Evolutionary conservation across 1,140 invertebrate species (phyloP).

Genomic region (Globodera rostochiensis): DNA sequence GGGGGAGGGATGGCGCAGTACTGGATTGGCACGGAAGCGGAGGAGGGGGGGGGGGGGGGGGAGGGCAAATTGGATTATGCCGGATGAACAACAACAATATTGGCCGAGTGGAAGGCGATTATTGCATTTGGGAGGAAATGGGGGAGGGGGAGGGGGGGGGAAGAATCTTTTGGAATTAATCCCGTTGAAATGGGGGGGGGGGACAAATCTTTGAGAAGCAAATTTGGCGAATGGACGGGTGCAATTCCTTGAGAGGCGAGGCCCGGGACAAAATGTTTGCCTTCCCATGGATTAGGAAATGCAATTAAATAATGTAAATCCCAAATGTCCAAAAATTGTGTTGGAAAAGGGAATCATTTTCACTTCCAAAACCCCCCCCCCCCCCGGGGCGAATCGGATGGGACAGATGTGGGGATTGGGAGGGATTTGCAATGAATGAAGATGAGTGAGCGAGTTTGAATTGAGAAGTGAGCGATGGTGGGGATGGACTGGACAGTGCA

Average conservation of each 20-base stretch:
- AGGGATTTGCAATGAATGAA: neutral
- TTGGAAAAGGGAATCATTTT: neutral
- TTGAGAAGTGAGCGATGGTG: neutral
- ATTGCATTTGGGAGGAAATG: constrained; percentile 5
- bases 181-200: neutral
- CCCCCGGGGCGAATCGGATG: neutral
- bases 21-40: constrained; percentile 11
- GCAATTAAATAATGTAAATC: neutral
- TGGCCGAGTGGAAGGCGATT: constrained; percentile 5
- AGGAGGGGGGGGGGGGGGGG: neutral
- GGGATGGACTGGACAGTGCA: neutral
- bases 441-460: neutral
- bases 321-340: neutral
- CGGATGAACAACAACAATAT: constrained; percentile 14
- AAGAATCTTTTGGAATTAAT: constrained; percentile 1
- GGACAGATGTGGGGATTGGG: neutral
- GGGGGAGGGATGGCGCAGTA: neutral
- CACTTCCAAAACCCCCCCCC: neutral
- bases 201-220: too few relatives aligned
- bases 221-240: neutral
- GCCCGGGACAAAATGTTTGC: neutral
- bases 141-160: neutral
- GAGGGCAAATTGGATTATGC: neutral
- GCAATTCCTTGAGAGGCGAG: neutral
- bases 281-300: constrained; percentile 2